phyloP scores from a whole-genome alignment of 2,797 vertebrate species.

The Dendrocincla fuliginosa region DNA sequence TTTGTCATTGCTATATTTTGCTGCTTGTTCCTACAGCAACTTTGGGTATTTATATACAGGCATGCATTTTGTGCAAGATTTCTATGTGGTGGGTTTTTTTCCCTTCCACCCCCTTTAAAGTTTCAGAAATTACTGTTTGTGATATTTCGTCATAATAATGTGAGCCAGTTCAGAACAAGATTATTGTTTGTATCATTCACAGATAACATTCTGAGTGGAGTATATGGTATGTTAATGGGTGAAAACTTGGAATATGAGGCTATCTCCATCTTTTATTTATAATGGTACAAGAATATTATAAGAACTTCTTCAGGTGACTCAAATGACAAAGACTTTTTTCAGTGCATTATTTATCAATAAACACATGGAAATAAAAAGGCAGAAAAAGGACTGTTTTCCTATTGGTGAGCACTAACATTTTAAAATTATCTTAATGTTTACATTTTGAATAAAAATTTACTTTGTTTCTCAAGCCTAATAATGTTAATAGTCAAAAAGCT shows the following conservation, averaged over 20 bases:
- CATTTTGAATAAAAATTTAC: conserved; percentile 18
- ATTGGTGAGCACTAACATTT: conserved; percentile 18
- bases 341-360: conserved; percentile 23
- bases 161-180: neutral
- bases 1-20: conserved; percentile 58
- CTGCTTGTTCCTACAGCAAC: conserved; percentile 52
- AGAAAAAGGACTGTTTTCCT: neutral
- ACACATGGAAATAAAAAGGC: neutral
- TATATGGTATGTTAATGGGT: neutral
- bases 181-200: neutral
- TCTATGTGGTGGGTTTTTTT: conserved; percentile 1
- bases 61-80: conserved; percentile 42
- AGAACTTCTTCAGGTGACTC: neutral
- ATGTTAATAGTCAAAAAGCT: conserved; percentile 6
- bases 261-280: neutral
- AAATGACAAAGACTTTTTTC: conserved; percentile 12
- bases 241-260: neutral
- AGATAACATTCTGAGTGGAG: neutral
- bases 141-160: neutral
- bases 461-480: conserved; percentile 8
- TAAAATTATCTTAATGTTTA: neutral
- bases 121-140: neutral
- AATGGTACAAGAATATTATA: neutral
- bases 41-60: neutral
- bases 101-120: neutral